Base-by-base conservation (phyloP, 2,888 invertebrate genomes). In the Patella caerulea region DNA sequence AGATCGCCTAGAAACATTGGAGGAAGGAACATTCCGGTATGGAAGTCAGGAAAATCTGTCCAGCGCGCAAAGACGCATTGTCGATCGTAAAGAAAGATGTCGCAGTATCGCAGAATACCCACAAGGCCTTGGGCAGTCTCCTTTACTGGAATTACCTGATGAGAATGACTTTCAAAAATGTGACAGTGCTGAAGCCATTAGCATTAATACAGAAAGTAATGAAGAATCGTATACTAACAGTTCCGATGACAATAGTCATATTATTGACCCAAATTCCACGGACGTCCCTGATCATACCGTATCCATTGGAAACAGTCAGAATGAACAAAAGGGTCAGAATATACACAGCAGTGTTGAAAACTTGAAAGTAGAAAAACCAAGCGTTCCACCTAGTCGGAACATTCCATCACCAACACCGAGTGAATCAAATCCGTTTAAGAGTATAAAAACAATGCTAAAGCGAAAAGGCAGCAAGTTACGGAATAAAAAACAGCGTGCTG, bases 381-480 rank as follows among this genome's bases (percentile, higher is more conserved):
- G n/a, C n/a, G 34, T 29, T 29, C 52, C 29, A 45, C 14, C 72
- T n/a, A 53, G 52, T 72, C 12, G 19, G n/a, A 19, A 65, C n/a
- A 24, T 34, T n/a, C 34, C 72, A 12, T 34, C 72, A 12, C 12
- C 19, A 4, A 76, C 80, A 0, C 75, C 81, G 0, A 74, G 78
- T 15, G 86, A 86, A 72, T 78, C 83, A 55, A 87, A 86, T 69
- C 86, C 88, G 53, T 88, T 89, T 78, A 88, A 88, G 77, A 85
- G 83, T 19, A 83, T 89, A 78, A 88, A 87, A 80, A 87, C 87
- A 24, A 87, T 88, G 81, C 84, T 89, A 73, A 85, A 86, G 75
- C 82, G 89, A n/a, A 84, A 86, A 78, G 88, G 88, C 56, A 88
- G 87, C 79, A 88, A 88, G 72, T 84, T 83, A 54, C 85, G 86